Conservation (phyloP, 1,140 invertebrate genomes). For the Drusus annulatus region DNA sequence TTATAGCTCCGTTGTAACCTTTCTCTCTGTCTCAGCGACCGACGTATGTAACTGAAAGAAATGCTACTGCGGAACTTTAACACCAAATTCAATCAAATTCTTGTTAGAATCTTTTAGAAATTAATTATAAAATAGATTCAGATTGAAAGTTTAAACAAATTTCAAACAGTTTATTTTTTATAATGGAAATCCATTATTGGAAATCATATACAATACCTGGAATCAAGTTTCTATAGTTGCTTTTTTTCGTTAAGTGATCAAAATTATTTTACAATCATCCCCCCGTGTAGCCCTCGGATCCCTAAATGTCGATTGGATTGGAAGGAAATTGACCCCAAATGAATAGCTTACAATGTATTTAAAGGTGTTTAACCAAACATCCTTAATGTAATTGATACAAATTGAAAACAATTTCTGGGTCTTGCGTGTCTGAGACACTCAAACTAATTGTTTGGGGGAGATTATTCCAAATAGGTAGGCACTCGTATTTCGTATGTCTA, state of each 20-base stretch:
- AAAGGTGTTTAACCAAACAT: slow-evolving; percentile 54
- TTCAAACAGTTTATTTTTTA: neutral
- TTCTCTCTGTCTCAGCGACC: too few relatives aligned
- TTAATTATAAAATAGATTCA: too few relatives aligned
- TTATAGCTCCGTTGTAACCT: too few relatives aligned
- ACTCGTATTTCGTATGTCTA: slow-evolving; percentile 9
- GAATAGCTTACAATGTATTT: slow-evolving; percentile 6
- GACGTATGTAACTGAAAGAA: too few relatives aligned
- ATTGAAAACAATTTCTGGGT: slow-evolving; percentile 55
- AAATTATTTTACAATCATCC: neutral
- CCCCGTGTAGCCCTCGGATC: neutral
- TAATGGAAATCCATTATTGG: neutral
- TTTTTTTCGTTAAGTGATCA: too few relatives aligned
- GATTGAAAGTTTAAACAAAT: neutral
- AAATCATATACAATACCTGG: too few relatives aligned
- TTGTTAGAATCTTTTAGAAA: too few relatives aligned
- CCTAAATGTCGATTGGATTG: slow-evolving; percentile 18
- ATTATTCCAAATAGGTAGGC: neutral
- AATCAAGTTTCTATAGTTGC: too few relatives aligned
- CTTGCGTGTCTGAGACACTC: slow-evolving; percentile 47
- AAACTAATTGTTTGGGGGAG: slow-evolving; percentile 35
- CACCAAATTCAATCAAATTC: too few relatives aligned
- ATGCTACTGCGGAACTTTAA: too few relatives aligned
- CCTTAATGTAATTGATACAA: slow-evolving; percentile 58
- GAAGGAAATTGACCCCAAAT: neutral